Percentiles rank a stretch among this genome's conserved stretches.
Evolutionary conservation across 1,140 invertebrate genomes (phyloP).

Genomic region (Trichonephila clavipes): DNA sequence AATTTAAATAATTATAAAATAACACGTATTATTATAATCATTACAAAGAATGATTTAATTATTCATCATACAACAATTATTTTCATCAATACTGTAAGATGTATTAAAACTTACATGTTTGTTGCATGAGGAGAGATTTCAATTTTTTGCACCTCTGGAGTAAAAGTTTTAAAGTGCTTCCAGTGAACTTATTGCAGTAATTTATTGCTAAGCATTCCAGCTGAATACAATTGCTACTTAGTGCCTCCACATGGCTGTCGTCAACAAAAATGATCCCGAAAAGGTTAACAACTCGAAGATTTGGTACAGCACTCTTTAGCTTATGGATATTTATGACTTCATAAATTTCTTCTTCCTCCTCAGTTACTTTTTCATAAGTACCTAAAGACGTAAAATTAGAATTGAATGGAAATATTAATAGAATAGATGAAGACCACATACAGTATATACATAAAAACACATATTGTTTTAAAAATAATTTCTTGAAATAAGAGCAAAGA

Average conservation of each 20-base stretch:
- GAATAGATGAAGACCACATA: too few species aligned
- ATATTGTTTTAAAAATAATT: too few species aligned
- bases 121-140: conserved; percentile 95
- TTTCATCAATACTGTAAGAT: background rate
- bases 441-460: too few species aligned
- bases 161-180: conserved; percentile 96
- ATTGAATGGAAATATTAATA: too few species aligned
- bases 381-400: conserved; percentile 83
- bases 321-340: conserved; percentile 99
- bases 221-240: conserved; percentile 88
- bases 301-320: conserved; percentile 96
- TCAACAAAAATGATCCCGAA: conserved; percentile 99
- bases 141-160: conserved; percentile 96
- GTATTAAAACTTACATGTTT: conserved; percentile 88
- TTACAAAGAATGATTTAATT: too few species aligned
- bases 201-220: conserved; percentile 98
- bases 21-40: too few species aligned
- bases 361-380: conserved; percentile 99
- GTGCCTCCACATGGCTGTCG: conserved; percentile 98
- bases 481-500: too few species aligned
- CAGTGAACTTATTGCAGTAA: conserved; percentile 97
- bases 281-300: conserved; percentile 95
- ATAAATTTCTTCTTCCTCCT: conserved; percentile 99
- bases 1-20: too few species aligned
- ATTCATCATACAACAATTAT: too few species aligned